phyloP scores from a whole-genome alignment of 2,113 vertebrate genomes.

The Salvelinus sp. region DNA sequence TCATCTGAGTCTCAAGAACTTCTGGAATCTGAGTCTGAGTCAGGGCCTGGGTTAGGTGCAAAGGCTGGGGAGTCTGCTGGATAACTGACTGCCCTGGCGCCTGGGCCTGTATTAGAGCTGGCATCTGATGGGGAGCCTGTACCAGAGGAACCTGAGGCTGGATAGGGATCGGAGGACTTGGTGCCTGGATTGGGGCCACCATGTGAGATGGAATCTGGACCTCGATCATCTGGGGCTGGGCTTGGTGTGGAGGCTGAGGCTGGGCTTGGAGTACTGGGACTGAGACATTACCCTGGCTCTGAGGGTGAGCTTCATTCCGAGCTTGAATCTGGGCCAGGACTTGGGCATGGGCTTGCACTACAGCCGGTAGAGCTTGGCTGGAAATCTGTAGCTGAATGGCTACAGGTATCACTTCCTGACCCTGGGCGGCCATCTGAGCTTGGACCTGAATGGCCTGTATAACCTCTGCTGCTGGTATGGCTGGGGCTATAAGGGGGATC shows the following conservation, averaged over 20 bases:
- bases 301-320: constrained; percentile 52
- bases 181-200: constrained; percentile 46
- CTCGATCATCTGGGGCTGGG: constrained; percentile 45
- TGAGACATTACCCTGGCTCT: constrained; percentile 52
- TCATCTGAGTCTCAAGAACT: constrained; percentile 42
- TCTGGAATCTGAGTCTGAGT: constrained; percentile 35
- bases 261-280: constrained; percentile 38
- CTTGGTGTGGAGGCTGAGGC: constrained; percentile 44
- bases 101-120: constrained; percentile 24
- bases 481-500: constrained; percentile 41
- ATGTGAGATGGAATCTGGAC: constrained; percentile 35
- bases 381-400: constrained; percentile 41
- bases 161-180: constrained; percentile 46
- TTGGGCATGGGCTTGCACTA: constrained; percentile 42
- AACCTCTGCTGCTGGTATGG: constrained; percentile 31
- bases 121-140: constrained; percentile 47
- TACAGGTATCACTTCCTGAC: constrained; percentile 6
- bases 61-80: constrained; percentile 28
- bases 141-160: constrained; percentile 50
- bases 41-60: constrained; percentile 16
- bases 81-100: constrained; percentile 26
- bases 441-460: constrained; percentile 36
- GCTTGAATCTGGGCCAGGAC: constrained; percentile 52
- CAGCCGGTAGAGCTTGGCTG: constrained; percentile 22
- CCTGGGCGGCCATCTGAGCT: constrained; percentile 35